Evolutionary conservation across 2,113 vertebrate genomes (phyloP), one percentile per base, ranked within the genome.

Genomic region (Phaethon lepturus): DNA sequence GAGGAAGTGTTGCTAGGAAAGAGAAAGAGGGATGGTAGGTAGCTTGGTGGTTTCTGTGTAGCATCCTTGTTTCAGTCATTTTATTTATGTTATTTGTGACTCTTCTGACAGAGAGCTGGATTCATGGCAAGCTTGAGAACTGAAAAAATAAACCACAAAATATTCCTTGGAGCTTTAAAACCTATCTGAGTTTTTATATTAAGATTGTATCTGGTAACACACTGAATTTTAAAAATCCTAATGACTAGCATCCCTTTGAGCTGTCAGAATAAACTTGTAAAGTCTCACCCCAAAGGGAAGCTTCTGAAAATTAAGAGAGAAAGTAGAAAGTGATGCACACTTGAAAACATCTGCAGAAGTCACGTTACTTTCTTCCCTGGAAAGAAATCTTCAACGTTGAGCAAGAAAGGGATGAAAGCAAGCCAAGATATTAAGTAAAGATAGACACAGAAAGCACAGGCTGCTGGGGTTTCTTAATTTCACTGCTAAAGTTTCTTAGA

Each of bases 191-290:
- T 6, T 12, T 53, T 47, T 67, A 10, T 50, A 28, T 80, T 33
- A 60, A 77, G 15, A 16, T 50, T 0, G 0, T 45, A 28, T 25
- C 6, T 31, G 28, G 72, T 91, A 38, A 33, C 4, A 4, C 42
- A 23, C 20, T 19, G 28, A 66, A 33, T 62, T 52, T 45, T 18
- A 33, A 75, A 49, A 60, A 53, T 11, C n/a, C 42, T 38, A 38
- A 56, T 2, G 1, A 44, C 11, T 35, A 25, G 12, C 23, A 13
- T 66, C 4, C 17, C 28, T 84, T 31, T 49, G 42, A 73, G 53
- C 49, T 68, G 33, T 62, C 53, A 67, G 60, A 73, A 28, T 74
- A 60, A 52, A 56, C 45, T 33, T 26, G 26, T n/a, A 28, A 17
- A 14, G n/a, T 26, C 40, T 44, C 40, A 16, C 49, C 18, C 13